phyloP scores from a whole-genome alignment of 1,140 invertebrate genomes.

The Frieseomelitta varia region DNA sequence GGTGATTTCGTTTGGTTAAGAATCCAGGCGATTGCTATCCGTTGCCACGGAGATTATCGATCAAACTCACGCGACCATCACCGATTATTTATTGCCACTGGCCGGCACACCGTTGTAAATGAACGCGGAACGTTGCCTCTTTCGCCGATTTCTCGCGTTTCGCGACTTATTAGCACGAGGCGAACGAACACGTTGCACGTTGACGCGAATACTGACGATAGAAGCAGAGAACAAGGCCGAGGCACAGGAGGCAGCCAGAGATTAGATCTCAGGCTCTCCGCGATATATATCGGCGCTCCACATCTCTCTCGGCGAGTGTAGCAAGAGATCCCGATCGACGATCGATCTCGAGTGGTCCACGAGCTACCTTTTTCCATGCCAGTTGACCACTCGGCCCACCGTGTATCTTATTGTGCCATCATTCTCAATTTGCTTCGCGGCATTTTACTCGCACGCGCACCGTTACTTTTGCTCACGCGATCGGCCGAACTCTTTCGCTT shows the following conservation, averaged over 20 bases:
- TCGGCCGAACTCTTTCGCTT: background rate
- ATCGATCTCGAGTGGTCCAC: conserved; percentile 14
- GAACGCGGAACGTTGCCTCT: background rate
- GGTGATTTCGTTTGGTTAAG: background rate
- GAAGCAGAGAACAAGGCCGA: background rate
- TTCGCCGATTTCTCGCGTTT: background rate
- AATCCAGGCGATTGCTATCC: background rate
- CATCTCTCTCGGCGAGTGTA: background rate
- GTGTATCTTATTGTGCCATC: conserved; percentile 50
- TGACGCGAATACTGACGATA: background rate
- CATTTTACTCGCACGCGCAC: background rate
- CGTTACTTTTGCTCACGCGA: conserved; percentile 45
- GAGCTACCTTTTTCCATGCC: background rate
- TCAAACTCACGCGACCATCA: background rate
- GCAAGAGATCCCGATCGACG: conserved; percentile 3
- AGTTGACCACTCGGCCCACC: background rate
- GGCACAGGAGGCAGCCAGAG: background rate
- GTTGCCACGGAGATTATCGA: conserved; percentile 29
- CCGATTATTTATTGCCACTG: too few species aligned
- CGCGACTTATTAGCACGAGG: background rate
- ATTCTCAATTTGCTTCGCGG: conserved; percentile 35
- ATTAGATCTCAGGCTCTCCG: background rate
- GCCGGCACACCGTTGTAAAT: background rate
- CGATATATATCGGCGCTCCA: conserved; percentile 16
- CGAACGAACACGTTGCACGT: background rate